These are phyloP conservation scores for Tribolium freemani DNA, from an alignment of 2,888 invertebrate species.

Conservation along the genomic window DNA sequence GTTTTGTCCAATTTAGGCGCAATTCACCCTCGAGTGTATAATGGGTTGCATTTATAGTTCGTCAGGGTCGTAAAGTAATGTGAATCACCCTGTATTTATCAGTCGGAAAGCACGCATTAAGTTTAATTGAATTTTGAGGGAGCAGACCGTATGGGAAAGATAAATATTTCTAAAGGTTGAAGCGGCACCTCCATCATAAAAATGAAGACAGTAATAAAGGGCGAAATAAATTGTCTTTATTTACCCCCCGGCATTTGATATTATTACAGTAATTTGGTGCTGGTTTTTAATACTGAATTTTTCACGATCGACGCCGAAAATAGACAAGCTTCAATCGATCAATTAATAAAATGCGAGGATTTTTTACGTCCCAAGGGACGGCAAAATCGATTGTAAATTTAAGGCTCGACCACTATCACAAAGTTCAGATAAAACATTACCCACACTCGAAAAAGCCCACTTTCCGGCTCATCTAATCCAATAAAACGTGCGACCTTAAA, in stretches of 20 bases:
- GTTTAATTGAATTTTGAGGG: constrained; percentile 42
- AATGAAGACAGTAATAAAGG: constrained; percentile 40
- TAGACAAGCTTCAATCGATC: not conserved
- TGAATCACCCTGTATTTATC: no score
- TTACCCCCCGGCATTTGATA: constrained; percentile 31
- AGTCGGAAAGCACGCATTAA: constrained; percentile 32
- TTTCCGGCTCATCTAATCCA: no score
- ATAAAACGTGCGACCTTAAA: no score
- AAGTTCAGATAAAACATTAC: not conserved
- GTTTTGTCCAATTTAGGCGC: no score
- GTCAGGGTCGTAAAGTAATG: no score
- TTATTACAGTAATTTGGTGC: constrained; percentile 32
- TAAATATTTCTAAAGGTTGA: constrained; percentile 43
- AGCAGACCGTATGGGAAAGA: constrained; percentile 36
- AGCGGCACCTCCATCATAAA: constrained; percentile 37
- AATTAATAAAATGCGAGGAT: constrained; percentile 18
- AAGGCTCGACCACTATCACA: not conserved
- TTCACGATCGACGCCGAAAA: constrained; percentile 20
- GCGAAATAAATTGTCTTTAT: constrained; percentile 40
- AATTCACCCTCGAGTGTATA: no score
- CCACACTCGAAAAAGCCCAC: not conserved
- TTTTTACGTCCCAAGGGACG: not conserved
- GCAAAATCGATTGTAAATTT: constrained; percentile 19
- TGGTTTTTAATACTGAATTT: constrained; percentile 23
- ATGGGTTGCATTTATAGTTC: no score